Base-by-base conservation (phyloP, 2,888 invertebrate genomes). In the Sarcophaga subvicina region DNA sequence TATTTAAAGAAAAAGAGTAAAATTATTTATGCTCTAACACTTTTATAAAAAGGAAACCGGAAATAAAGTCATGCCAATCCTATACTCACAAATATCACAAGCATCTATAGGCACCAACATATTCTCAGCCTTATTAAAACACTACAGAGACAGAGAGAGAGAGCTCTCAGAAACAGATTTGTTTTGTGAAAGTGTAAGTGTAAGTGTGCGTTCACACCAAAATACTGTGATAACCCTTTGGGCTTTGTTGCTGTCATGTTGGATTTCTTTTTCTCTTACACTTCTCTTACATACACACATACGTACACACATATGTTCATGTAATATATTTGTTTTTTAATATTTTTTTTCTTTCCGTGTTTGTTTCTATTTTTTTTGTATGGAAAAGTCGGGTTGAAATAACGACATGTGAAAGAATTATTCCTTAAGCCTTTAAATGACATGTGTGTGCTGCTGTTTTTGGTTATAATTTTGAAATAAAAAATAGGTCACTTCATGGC, bases 201-300 rank as follows among this genome's bases (percentile, higher is more conserved):
- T 8, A 22, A 22, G 20, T 17, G 45, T 27, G 20, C 54, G 10
- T 20, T 20, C 17, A 62, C n/a, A 20, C 8, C 6, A 62, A 62
- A 62, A 62, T 20, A 20, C 62, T 62, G 11, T 22, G 20, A 10
- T 60, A 78, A 69, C 69, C 59, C 77, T 78, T 78, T 60, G 47
- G 60, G 69, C 77, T 67, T 4, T 67, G 10, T 37, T 22, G 59
- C 67, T 54, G 60, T 54, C 77, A 60, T 69, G 67, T 59, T 60
- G 69, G 67, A 78, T 69, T 78, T 60, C 37, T 54, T 17, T 54
- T 54, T 54, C 54, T 17, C 5, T 4, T n/a, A n/a, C n/a, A n/a
- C n/a, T n/a, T n/a, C n/a, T n/a, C n/a, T n/a, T n/a, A n/a, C 14
- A 3, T 0, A 49, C 49, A 49, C 4, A 2, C 12, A 4, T 10